Evolutionary conservation across 2,888 invertebrate species (phyloP).

Genomic region (Ceratothoa steindachneri): DNA sequence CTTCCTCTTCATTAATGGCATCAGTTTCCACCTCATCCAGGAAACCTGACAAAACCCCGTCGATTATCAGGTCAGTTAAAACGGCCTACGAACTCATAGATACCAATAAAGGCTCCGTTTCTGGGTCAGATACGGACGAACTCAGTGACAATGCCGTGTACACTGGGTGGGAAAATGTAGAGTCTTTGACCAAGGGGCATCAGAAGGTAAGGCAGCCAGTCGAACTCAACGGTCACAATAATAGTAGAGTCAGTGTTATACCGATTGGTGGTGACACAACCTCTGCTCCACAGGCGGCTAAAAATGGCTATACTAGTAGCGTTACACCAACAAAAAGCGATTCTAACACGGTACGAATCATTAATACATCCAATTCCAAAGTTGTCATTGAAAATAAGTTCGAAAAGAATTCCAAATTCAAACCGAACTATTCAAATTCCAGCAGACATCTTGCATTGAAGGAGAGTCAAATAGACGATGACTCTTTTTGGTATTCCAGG

Average conservation of each 20-base stretch:
- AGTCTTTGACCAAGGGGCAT: neutral
- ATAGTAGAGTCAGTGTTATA: conserved; percentile 33
- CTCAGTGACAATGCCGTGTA: conserved; percentile 46
- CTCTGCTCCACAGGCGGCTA: neutral
- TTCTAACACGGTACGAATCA: neutral
- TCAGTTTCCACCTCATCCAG: neutral
- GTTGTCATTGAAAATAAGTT: neutral
- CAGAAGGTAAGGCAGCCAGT: neutral
- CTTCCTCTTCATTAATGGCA: neutral
- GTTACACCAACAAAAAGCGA: neutral
- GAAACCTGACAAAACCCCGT: neutral
- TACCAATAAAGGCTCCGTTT: neutral
- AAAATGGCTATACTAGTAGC: conserved; percentile 14
- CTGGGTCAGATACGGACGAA: conserved; percentile 40
- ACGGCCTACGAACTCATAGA: conserved; percentile 17
- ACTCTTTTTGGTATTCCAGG: neutral
- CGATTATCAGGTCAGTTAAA: neutral
- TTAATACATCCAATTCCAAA: neutral
- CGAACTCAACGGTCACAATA: neutral
- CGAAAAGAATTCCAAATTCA: neutral
- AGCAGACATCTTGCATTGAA: neutral
- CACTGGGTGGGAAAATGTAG: conserved; percentile 18
- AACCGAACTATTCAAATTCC: neutral
- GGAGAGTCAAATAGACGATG: no score
- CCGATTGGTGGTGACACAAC: conserved; percentile 19